Conservation (phyloP, 2,888 invertebrate species). For the Rhopalosiphum nymphaeae region DNA sequence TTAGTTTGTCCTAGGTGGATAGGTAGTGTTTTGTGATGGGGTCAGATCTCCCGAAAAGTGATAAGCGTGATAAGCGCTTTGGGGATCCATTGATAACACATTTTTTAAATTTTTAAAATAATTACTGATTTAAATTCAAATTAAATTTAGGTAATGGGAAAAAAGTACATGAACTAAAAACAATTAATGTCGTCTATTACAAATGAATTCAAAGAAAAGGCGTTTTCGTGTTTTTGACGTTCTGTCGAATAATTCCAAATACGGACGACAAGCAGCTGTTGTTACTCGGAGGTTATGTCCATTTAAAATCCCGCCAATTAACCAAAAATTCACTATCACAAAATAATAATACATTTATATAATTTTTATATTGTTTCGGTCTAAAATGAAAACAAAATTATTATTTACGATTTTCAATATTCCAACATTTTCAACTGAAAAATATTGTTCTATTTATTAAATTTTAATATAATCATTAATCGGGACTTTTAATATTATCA, state of each 20-base stretch:
- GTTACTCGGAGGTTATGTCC: background rate
- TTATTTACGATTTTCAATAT: too few relatives aligned
- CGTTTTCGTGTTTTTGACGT: background rate
- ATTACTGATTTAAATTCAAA: background rate
- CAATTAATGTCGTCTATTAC: background rate
- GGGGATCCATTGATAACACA: background rate
- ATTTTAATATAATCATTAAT: background rate
- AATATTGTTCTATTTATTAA: background rate
- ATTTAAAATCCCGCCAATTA: conserved; percentile 12
- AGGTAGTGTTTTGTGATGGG: background rate
- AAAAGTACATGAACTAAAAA: background rate
- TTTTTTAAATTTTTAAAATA: background rate
- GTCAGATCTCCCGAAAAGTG: background rate
- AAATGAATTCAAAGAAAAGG: background rate
- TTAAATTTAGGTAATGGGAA: background rate
- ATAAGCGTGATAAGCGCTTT: background rate
- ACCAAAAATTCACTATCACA: background rate
- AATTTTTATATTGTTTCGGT: background rate
- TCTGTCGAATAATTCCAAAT: background rate
- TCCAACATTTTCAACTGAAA: background rate
- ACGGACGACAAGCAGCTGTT: background rate
- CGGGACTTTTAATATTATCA: background rate
- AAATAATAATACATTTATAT: background rate
- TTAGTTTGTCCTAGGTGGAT: too few relatives aligned
- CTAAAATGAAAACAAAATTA: too few relatives aligned